Evolutionary conservation across 2,888 invertebrate genomes (phyloP), one percentile per base, ranked within the genome.

Genomic region (Cheilosia vernalis): DNA sequence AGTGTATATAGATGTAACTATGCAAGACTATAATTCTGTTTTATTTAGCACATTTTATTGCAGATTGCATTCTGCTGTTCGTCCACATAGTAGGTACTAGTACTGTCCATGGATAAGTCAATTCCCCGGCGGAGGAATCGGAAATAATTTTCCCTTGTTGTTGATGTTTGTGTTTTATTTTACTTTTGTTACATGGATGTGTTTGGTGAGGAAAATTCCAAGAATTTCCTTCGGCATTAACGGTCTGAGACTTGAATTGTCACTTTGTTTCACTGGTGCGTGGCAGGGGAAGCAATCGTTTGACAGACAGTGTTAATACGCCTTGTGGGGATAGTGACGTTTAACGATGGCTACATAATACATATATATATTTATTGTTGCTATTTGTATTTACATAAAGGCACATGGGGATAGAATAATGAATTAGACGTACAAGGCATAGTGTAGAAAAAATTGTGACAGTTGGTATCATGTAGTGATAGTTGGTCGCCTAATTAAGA

Each of bases 181-280:
- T 37, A 27, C 7, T 40, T 49, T 47, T 30, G 58, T 72, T 63
- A 40, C 56, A 40, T 19, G 21, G 40, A 63, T 55, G 42, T 64
- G 51, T 64, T n/a, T 24, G 53, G 63, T 40, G 37, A 37, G 69
- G 60, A n/a, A 63, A 72, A 30, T 49, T 55, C 72, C 15, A 6
- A 21, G n/a, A 73, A 61, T 44, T 40, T 53, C 63, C 30, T 47
- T 24, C 44, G 30, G 24, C 44, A 56, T 44, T 42, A 64, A 56
- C 17, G 24, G 74, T 40, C 40, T 66, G 55, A 66, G 58, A 76
- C 66, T 76, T 66, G 58, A 76, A 76, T 76, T 66, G 74, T 76
- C 74, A 76, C 66, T 66, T 37, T 66, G 66, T 66, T 58, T 30
- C 56, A 17, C 51, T 15, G 51, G 1, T 37, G 15, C 27, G 64